These are phyloP conservation scores for Melanargia galathea DNA, from an alignment of 2,888 invertebrate species.

Conservation along the genomic window DNA sequence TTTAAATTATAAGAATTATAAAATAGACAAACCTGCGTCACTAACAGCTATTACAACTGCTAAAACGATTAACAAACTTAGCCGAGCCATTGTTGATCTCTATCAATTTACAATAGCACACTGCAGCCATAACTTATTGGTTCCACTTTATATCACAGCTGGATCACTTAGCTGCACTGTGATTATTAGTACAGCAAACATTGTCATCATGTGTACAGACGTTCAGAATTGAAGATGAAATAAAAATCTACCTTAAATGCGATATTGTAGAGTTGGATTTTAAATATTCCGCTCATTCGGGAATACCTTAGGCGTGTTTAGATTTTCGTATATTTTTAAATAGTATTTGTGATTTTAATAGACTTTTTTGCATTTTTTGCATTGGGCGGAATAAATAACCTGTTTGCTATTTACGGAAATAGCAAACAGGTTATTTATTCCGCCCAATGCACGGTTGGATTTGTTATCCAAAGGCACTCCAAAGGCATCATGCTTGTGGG, in stretches of 20 bases:
- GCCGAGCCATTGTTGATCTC: constrained; percentile 36
- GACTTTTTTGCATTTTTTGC: too few relatives aligned
- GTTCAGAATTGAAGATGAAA: not conserved
- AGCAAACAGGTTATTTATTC: too few relatives aligned
- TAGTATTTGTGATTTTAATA: not conserved
- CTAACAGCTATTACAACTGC: constrained; percentile 23
- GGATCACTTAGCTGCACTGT: constrained; percentile 17
- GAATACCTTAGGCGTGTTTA: not conserved
- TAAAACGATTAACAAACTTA: constrained; percentile 29
- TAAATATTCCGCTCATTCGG: not conserved
- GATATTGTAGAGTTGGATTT: constrained; percentile 7
- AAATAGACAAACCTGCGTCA: constrained; percentile 36
- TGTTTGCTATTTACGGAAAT: too few relatives aligned
- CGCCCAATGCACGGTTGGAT: too few relatives aligned
- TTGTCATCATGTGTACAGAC: constrained; percentile 1
- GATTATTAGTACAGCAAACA: constrained; percentile 21
- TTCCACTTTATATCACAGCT: constrained; percentile 24
- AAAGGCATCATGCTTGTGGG: too few relatives aligned
- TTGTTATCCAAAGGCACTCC: too few relatives aligned
- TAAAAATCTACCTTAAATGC: not conserved
- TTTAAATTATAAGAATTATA: not conserved
- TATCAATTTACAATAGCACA: constrained; percentile 14
- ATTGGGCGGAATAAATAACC: too few relatives aligned
- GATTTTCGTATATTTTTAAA: not conserved
- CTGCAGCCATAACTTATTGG: constrained; percentile 3